phyloP scores from a whole-genome alignment of 2,888 invertebrate species.

The Tinea semifulvella region DNA sequence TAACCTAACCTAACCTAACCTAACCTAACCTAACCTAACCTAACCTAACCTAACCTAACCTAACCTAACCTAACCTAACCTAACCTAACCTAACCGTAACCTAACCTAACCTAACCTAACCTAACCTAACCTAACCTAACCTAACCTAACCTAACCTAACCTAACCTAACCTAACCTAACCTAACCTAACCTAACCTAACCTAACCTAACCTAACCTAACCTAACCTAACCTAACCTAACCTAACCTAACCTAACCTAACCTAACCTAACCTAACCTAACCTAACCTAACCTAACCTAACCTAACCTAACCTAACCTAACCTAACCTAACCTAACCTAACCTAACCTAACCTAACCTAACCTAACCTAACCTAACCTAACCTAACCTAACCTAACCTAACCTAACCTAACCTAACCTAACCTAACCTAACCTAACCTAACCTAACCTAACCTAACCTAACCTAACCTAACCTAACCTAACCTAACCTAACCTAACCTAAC shows the following conservation, averaged over 20 bases:
- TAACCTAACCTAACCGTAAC: constrained; percentile 22
- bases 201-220: neutral
- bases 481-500: neutral
- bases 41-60: constrained; percentile 25
- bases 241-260: neutral
- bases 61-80: constrained; percentile 25
- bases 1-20: constrained; percentile 16
- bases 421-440: too few relatives aligned
- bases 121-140: constrained; percentile 9
- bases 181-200: neutral
- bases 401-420: neutral
- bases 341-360: neutral
- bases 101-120: constrained; percentile 4
- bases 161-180: constrained; percentile 1
- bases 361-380: neutral
- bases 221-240: neutral
- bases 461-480: neutral
- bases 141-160: constrained; percentile 6
- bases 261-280: neutral
- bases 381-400: neutral
- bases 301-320: neutral
- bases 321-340: neutral
- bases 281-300: neutral
- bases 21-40: constrained; percentile 20
- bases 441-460: neutral